Base-by-base conservation (phyloP, 2,113 vertebrate genomes). In the Coregonus clupeaformis region DNA sequence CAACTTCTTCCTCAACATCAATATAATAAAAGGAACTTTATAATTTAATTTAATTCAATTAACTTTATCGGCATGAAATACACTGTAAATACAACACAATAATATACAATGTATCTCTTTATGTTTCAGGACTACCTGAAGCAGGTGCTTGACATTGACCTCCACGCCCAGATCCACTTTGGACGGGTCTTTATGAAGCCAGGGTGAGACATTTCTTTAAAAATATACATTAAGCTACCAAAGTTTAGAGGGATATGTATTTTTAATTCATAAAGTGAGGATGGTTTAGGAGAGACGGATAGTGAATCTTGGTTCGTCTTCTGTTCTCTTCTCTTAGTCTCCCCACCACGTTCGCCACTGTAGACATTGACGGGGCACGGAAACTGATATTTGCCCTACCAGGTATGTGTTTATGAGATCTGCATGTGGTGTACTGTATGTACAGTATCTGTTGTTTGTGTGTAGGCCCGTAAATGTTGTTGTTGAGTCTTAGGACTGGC, bases 161-260 rank as follows among this genome's bases (percentile, higher is more conserved):
- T 99, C 85, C 98, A 99, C 6, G 98, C 97, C 87, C 98, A 99
- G 91, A 99, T 99, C 91, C 98, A 99, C 89, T 99, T 99, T 91
- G 97, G 97, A 85, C 94, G 98, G 86, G 98, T 99, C 89, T 99
- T 99, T 87, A 99, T 99, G 98, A 99, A 99, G 90, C 97, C 98
- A 88, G 98, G 97, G 97, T 99, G 92, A 96, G 91, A 83, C 12
- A 42, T 42, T 0, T 42, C 11, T 11, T 42, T 42, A 11, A 36
- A 9, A 3, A 11, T 3, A 42, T 42, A 32, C 32, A 32, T 32
- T 32, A 32, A 6, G 32, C 32, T 32, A 32, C 6, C 6, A 6
- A 6, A 42, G 49, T 52, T 52, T 4, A 52, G 16, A 52, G 49
- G 49, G 2, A 42, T 42, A 42, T 52, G 49, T 16, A 4, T 16